Base-by-base conservation (phyloP, 2,888 invertebrate species). In the Euclidia mi region DNA sequence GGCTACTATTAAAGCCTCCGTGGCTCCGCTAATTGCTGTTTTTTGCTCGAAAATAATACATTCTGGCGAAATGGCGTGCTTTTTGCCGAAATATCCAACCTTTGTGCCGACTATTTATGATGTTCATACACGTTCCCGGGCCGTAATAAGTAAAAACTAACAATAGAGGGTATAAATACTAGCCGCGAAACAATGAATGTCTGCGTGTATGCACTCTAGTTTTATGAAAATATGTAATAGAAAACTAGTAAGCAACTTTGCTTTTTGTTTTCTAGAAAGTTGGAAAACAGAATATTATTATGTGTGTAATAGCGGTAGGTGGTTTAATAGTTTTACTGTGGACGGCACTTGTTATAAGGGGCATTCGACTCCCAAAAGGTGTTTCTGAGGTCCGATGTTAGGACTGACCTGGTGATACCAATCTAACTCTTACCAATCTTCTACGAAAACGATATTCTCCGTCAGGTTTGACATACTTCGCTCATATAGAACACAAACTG, bases 101-200 rank as follows among this genome's bases (percentile, higher is more conserved):
- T 83, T 82, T 82, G 82, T 82, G 76, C 61, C 67, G 46, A 65
- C 78, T 79, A 83, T 85, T 84, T 85, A 85, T 85, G 82, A 78
- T 79, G 71, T 75, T 76, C 79, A 75, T 76, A 74, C 72, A 67
- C 62, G 72, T 63, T 67, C n/a, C n/a, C n/a, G n/a, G n/a, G n/a
- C n/a, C n/a, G n/a, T n/a, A n/a, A n/a, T n/a, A n/a, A n/a, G n/a
- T 64, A 78, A 80, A 80, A 81, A 82, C 78, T 78, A 79, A 78
- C 77, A 76, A 76, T 70, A 44, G 46, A 15, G 29, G 55, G 29
- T 50, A 44, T 59, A 65, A 60, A 56, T 56, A 56, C 43, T 44
- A 29, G 3, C 18, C 10, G 34, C 9, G 47, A 55, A 14, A 62
- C 53, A 42, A 59, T 48, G 31, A 50, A 49, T 44, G 47, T 49